Percentiles rank a stretch among this genome's conserved stretches.
These are phyloP conservation scores for Mylabris sibirica DNA, from an alignment of 2,888 invertebrate species.

Conservation along the genomic window DNA sequence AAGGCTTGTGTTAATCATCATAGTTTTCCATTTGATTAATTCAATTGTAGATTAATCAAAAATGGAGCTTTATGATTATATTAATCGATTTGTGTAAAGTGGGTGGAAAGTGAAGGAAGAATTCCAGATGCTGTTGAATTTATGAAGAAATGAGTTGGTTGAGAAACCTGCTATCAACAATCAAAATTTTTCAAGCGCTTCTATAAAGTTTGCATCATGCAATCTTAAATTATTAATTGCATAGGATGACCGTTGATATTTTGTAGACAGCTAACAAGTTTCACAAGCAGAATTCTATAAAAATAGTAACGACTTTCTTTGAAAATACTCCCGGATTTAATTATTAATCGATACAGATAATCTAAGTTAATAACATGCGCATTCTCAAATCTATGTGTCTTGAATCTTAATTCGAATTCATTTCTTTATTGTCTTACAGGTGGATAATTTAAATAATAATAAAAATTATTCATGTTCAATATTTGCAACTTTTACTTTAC, in stretches of 20 bases:
- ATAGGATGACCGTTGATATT: not conserved
- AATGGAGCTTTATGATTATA: too few species aligned
- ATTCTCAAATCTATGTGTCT: not conserved
- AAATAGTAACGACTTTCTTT: not conserved
- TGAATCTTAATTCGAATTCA: not conserved
- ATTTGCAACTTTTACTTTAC: slow-evolving; percentile 19
- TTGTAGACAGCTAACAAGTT: not conserved
- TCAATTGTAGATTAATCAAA: too few species aligned
- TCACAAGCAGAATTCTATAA: not conserved
- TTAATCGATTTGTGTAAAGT: not conserved
- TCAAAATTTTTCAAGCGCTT: not conserved
- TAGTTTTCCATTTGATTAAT: too few species aligned
- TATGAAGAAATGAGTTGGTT: too few species aligned
- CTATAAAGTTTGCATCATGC: not conserved
- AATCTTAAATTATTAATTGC: not conserved
- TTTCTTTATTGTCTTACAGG: not conserved
- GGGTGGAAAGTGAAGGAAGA: too few species aligned
- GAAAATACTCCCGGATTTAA: not conserved
- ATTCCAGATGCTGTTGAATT: too few species aligned
- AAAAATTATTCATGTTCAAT: slow-evolving; percentile 10
- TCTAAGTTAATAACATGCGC: not conserved
- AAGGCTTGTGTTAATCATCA: not conserved
- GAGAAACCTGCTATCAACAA: not conserved
- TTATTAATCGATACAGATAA: not conserved
- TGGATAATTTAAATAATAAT: not conserved